Evolutionary conservation across 2,113 vertebrate species (phyloP).

Genomic region (Aleadryas rufinucha): DNA sequence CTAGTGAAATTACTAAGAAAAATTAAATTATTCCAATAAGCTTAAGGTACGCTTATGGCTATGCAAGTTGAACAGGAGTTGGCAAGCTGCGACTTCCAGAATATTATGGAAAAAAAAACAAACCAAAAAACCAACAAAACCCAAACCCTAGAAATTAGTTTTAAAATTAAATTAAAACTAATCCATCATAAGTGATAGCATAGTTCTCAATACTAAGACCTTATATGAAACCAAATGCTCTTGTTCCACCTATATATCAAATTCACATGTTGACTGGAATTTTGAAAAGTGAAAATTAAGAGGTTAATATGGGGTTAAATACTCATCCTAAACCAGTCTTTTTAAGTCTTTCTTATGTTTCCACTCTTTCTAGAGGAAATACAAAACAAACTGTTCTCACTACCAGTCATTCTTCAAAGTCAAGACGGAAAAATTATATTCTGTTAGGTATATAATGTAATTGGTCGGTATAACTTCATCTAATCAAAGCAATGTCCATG

Average conservation of each 20-base stretch:
- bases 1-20: not conserved
- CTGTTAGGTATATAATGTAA: not conserved
- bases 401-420: not conserved
- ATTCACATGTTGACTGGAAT: not conserved
- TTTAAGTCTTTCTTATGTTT: not conserved
- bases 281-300: not conserved
- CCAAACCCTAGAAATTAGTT: not conserved
- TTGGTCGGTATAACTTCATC: not conserved
- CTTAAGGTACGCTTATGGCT: not conserved
- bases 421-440: not conserved
- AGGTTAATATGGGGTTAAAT: not conserved
- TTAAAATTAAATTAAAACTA: not conserved
- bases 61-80: not conserved
- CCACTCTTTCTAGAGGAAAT: not conserved
- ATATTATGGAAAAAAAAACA: fast-evolving
- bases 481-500: not conserved
- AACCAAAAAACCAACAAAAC: no score
- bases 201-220: not conserved
- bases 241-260: not conserved
- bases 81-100: not conserved
- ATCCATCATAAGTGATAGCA: not conserved
- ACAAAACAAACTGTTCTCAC: not conserved
- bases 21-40: not conserved
- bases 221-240: not conserved
- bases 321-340: not conserved